Base-by-base conservation (phyloP, 1,140 invertebrate species). In the Macrobrachium nipponense region DNA sequence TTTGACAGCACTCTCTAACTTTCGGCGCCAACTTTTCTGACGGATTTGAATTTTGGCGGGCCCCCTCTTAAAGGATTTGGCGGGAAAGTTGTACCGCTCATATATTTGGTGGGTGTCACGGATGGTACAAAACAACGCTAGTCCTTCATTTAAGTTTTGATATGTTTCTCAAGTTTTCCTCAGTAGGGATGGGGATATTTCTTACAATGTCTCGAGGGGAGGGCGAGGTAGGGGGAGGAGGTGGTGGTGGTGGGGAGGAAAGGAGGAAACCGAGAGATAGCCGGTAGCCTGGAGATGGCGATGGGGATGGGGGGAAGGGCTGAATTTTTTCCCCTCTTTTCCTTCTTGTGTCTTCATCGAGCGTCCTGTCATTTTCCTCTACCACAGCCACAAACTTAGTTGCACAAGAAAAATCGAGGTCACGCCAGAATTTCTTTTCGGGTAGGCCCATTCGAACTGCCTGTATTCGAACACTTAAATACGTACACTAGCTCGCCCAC, bases 121-220 rank as follows among this genome's bases (percentile, higher is more conserved):
- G 17, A 36, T 0, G 36, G 12, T 6, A 15, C 66, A 70, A 70
- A 80, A 80, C 79, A 80, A 80, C 64, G 18, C 36, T 43, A 23
- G 12, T 68, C 64, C 36, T 70, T 70, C 62, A 68, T 80, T 80
- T 68, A 80, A 80, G 79, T 80, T 80, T 80, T 80, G 79, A 80
- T 80, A 66, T 80, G 64, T 80, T 80, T 80, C 64, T 80, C 64
- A 58, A 68, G 79, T 80, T 80, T 68, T 58, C 36, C 36, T 44
- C n/a, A 23, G 44, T n/a, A 5, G 43, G 12, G 43, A 76, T 76
- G 15, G 14, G 7, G 27, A 15, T 20, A 15, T 14, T 76, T 12
- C 14, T 20, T 15, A 27, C 70, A 36, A 4, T 36, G 27, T 36
- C 27, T 36, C 27, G 27, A 36, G 27, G n/a, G n/a, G 72, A 73